A percentile compares a stretch with the other conserved stretches of the same genome.
Conservation (phyloP, 2,113 vertebrate species). For the Petaurus breviceps region DNA sequence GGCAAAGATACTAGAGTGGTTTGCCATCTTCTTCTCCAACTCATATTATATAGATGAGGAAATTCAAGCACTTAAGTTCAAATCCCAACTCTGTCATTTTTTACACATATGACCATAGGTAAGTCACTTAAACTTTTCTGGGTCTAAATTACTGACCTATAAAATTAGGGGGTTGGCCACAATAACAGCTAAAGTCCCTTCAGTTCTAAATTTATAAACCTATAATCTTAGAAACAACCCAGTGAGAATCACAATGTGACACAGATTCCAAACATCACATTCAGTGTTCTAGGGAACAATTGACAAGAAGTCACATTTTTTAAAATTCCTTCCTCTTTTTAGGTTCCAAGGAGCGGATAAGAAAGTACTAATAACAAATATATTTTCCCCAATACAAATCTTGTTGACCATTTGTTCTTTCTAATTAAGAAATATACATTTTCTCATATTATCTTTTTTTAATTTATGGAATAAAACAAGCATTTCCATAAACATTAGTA, state of each 20-base stretch:
- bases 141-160: not conserved
- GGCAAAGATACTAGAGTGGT: no score
- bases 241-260: not conserved
- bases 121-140: not conserved
- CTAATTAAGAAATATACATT: not conserved
- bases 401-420: slow-evolving; percentile 45
- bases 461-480: no score
- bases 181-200: not conserved
- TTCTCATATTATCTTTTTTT: not conserved
- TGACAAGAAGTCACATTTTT: not conserved
- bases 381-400: slow-evolving; percentile 25
- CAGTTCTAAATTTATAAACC: not conserved
- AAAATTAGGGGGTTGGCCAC: not conserved
- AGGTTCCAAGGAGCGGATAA: slow-evolving; percentile 4
- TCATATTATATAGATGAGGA: no score
- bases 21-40: no score
- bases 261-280: not conserved
- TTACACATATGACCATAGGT: not conserved
- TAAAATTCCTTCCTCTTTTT: slow-evolving; percentile 2
- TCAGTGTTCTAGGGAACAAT: not conserved
- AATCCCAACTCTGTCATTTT: not conserved
- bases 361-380: slow-evolving; percentile 4
- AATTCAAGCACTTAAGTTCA: not conserved
- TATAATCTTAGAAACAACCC: not conserved
- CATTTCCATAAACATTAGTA: no score